Base-by-base conservation (phyloP, 1,140 invertebrate genomes). In the Meteorus sp. region DNA sequence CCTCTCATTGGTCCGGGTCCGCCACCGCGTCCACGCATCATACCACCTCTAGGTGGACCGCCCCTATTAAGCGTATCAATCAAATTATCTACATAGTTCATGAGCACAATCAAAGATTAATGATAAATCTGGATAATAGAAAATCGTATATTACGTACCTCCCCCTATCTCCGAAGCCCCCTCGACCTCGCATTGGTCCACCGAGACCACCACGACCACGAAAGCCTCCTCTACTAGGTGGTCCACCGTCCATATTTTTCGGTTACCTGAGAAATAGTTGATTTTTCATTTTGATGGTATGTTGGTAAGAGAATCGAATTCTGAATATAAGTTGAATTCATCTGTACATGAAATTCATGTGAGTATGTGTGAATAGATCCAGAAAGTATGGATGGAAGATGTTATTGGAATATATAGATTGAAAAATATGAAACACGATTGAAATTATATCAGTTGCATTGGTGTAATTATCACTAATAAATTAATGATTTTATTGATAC, bases 1-100 rank as follows among this genome's bases (percentile, higher is more conserved):
- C 74, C 73, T 64, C 75, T 59, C 70, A 76, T 76, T 4, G 71
- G 71, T 44, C 76, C 74, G 8, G 73, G 71, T 23, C 68, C 72
- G 6, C 75, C 75, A 15, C 76, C 74, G 25, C 69, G 72, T 43
- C 76, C 74, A 33, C 74, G 59, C 72, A 76, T 77, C 60, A 72
- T 70, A 11, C 73, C 74, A 41, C 78, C 78, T 44, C 76, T 68
- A 1, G 73, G 73, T 51, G 75, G 77, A 0, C 78, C 76, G 59
- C 76, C 76, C 25, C 78, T 80, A 27, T n/a, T n/a, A n/a, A n/a
- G n/a, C n/a, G n/a, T n/a, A n/a, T n/a, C n/a, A n/a, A n/a, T n/a
- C n/a, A n/a, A n/a, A n/a, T n/a, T n/a, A n/a, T n/a, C n/a, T n/a
- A n/a, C n/a, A n/a, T n/a, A n/a, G n/a, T n/a, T n/a, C n/a, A n/a